phyloP scores from a whole-genome alignment of 2,888 invertebrate genomes.

The Drosophila prolongata region DNA sequence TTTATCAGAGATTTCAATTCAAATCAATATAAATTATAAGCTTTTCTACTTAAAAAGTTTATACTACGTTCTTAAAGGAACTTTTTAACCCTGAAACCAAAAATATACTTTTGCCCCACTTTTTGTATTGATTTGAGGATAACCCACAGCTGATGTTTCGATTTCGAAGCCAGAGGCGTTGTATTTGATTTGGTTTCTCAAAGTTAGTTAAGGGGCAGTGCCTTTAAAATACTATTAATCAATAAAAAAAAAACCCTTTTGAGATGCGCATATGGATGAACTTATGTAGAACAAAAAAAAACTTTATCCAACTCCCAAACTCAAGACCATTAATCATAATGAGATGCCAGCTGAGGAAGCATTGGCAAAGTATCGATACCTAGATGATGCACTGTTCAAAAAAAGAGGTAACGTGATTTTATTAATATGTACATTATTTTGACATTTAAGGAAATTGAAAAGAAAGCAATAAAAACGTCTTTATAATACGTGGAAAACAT shows the following conservation, averaged over 20 bases:
- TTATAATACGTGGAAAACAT: too few relatives aligned
- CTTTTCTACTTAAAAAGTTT: too few relatives aligned
- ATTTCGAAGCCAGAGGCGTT: neutral
- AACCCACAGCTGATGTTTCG: conserved; percentile 9
- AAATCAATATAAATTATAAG: too few relatives aligned
- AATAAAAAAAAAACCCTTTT: conserved; percentile 5
- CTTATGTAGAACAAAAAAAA: conserved; percentile 5
- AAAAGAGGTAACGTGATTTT: too few relatives aligned
- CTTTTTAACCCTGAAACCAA: neutral
- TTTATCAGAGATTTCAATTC: too few relatives aligned
- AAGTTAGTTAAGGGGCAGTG: neutral
- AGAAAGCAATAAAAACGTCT: too few relatives aligned
- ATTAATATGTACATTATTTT: too few relatives aligned
- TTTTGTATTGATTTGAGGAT: neutral
- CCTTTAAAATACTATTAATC: neutral
- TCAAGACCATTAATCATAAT: conserved; percentile 40
- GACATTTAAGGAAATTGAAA: too few relatives aligned
- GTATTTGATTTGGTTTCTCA: neutral
- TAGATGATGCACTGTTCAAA: conserved; percentile 1
- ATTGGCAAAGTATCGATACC: conserved; percentile 5
- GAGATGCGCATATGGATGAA: conserved; percentile 22
- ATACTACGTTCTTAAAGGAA: neutral
- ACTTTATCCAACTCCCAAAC: conserved; percentile 11
- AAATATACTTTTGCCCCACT: neutral
- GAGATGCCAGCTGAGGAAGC: conserved; percentile 30